Evolutionary conservation across 2,888 invertebrate genomes (phyloP).

Genomic region (Zonitis immaculata): DNA sequence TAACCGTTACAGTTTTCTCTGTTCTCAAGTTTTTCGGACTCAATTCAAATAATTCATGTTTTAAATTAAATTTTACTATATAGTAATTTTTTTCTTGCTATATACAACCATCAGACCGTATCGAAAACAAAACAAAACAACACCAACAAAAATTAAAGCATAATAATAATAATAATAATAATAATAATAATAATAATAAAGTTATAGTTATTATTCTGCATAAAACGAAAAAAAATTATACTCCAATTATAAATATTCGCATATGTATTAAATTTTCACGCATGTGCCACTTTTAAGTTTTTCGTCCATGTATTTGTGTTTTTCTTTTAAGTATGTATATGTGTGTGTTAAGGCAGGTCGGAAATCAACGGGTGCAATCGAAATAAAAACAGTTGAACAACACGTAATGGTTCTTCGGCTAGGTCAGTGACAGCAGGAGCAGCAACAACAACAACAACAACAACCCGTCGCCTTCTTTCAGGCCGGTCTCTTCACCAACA

Average conservation of each 20-base stretch:
- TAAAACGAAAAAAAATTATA: no score
- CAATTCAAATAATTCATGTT: no score
- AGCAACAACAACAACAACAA: no score
- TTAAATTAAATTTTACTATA: no score
- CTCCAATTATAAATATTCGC: slow-evolving; percentile 41
- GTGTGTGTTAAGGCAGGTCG: slow-evolving; percentile 41
- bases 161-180: no score
- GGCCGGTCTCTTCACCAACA: slow-evolving; percentile 13
- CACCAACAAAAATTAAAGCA: no score
- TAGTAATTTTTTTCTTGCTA: not conserved
- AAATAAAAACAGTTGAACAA: slow-evolving; percentile 40
- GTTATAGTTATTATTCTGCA: no score
- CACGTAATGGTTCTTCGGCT: slow-evolving; percentile 36
- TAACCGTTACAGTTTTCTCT: not conserved
- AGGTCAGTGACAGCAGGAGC: slow-evolving; percentile 30
- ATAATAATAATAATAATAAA: no score
- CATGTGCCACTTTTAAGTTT: slow-evolving; percentile 41
- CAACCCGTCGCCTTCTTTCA: slow-evolving; percentile 17
- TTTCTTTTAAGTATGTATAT: not conserved
- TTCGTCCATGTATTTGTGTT: not conserved
- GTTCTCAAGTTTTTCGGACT: not conserved
- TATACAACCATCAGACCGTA: slow-evolving; percentile 43
- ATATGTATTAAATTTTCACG: slow-evolving; percentile 42
- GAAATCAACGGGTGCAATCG: slow-evolving; percentile 39
- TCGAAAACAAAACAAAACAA: no score